Percentiles rank a stretch among this genome's conserved stretches.
phyloP scores from a whole-genome alignment of 2,888 invertebrate species.

The Mechanitis mazaeus region DNA sequence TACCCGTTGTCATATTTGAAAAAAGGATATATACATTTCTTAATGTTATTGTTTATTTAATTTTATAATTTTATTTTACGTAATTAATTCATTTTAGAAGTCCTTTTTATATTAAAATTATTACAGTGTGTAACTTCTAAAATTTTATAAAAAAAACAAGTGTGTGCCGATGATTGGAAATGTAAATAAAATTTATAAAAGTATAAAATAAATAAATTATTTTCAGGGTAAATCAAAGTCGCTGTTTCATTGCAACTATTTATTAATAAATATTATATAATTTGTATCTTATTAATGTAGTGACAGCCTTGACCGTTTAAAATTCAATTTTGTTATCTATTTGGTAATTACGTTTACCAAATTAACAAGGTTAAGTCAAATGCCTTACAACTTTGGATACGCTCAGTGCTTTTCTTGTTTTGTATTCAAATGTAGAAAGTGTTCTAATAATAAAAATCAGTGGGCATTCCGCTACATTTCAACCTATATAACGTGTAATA shows the following conservation, averaged over 20 bases:
- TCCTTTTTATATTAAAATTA: too few species aligned
- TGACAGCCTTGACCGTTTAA: not conserved
- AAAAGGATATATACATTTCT: slow-evolving; percentile 16
- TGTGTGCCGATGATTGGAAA: not conserved
- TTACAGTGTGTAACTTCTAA: too few species aligned
- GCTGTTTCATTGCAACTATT: slow-evolving; percentile 35
- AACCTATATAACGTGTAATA: slow-evolving; percentile 19
- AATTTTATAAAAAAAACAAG: too few species aligned
- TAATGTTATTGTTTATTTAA: too few species aligned
- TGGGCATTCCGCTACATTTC: slow-evolving; percentile 17
- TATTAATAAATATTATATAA: slow-evolving; percentile 37
- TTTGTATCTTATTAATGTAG: slow-evolving; percentile 18
- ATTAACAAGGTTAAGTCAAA: not conserved
- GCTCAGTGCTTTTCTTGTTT: not conserved
- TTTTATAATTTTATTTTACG: too few species aligned
- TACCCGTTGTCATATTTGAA: slow-evolving; percentile 1
- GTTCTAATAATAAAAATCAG: slow-evolving; percentile 15
- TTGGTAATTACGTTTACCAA: not conserved
- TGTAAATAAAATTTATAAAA: not conserved
- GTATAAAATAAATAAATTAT: not conserved
- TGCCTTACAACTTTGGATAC: not conserved
- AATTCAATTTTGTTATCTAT: slow-evolving; percentile 12
- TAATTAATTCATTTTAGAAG: too few species aligned
- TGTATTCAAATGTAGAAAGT: slow-evolving; percentile 9
- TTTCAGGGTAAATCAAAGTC: not conserved